phyloP scores from a whole-genome alignment of 2,888 invertebrate species.

The Melanostoma scalare region DNA sequence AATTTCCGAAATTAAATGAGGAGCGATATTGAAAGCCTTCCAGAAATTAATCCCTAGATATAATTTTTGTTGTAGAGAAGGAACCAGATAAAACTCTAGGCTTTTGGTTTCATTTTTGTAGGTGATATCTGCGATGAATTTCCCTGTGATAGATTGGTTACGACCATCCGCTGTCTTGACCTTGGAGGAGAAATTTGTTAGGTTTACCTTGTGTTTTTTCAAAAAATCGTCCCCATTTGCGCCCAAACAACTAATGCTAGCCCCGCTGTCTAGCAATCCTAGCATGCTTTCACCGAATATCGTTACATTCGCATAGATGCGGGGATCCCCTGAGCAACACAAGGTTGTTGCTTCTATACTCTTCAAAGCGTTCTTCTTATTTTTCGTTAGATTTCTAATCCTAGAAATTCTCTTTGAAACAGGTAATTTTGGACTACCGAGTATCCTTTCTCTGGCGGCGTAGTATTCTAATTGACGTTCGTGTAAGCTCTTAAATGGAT shows the following conservation, averaged over 20 bases:
- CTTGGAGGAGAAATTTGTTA: not conserved
- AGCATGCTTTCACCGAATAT: not conserved
- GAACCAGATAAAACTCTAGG: not conserved
- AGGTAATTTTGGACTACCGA: not conserved
- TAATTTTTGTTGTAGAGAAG: not conserved
- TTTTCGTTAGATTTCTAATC: not conserved
- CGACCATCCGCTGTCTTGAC: not conserved
- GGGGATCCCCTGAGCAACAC: not conserved
- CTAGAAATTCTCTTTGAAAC: not conserved
- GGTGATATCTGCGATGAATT: not conserved
- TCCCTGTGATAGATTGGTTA: not conserved
- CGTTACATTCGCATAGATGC: not conserved
- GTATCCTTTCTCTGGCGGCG: not conserved
- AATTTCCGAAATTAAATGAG: conserved; percentile 13
- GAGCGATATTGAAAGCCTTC: conserved; percentile 35
- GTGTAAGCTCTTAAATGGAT: not conserved
- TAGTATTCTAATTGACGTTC: conserved; percentile 7
- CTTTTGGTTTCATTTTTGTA: not conserved
- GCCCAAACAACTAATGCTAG: not conserved
- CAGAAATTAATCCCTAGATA: conserved; percentile 64
- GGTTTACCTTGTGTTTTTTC: not conserved
- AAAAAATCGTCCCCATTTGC: not conserved
- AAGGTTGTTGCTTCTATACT: not conserved
- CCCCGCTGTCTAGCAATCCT: not conserved
- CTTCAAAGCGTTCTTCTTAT: not conserved